Evolutionary conservation across 2,797 vertebrate genomes (phyloP), one percentile per base, ranked within the genome.

Genomic region (Uromys caudimaculatus): DNA sequence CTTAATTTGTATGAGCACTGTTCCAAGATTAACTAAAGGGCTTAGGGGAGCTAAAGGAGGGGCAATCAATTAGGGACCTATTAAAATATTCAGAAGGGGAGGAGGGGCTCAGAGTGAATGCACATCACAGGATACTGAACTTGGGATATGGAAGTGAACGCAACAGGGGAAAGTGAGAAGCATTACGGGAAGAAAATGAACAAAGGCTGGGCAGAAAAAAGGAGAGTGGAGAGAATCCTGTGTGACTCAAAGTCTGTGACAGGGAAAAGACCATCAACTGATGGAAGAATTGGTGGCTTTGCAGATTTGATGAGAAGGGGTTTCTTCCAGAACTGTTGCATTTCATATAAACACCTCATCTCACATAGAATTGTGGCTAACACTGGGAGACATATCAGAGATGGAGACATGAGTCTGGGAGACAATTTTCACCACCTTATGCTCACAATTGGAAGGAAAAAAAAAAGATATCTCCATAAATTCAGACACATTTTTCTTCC

Each of bases 21-120:
- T 92, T 93, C 89, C 89, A 90, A 97, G 90, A 97, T 97, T 95
- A 97, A 96, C 94, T 95, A 94, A 95, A 91, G 56, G 90, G 86
- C 89, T 94, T 56, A 79, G 27, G 86, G 89, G 77, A 96, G 64
- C 58, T 75, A 32, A 56, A 97, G 71, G 71, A 9, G 6, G 27
- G 14, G 47, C 85, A 83, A 95, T 96, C 96, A 97, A 95, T 96
- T 96, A 96, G 76, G 47, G 94, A 90, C n/a, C 93, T 92, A 96
- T 95, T 96, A 94, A 96, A 95, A 92, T 94, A 87, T 89, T 94
- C n/a, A 14, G 47, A 54, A 73, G 50, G 24, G 41, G 58, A 38
- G 64, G 17, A 50, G 10, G 77, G 41, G 58, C 32, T 7, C 7
- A 29, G 38, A 16, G 23, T 0, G 16, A 16, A 35, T 4, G 41